These are phyloP conservation scores for Echinometra lucunter DNA, from an alignment of 53 echinoderm and acorn worm species.

Conservation along the genomic window DNA sequence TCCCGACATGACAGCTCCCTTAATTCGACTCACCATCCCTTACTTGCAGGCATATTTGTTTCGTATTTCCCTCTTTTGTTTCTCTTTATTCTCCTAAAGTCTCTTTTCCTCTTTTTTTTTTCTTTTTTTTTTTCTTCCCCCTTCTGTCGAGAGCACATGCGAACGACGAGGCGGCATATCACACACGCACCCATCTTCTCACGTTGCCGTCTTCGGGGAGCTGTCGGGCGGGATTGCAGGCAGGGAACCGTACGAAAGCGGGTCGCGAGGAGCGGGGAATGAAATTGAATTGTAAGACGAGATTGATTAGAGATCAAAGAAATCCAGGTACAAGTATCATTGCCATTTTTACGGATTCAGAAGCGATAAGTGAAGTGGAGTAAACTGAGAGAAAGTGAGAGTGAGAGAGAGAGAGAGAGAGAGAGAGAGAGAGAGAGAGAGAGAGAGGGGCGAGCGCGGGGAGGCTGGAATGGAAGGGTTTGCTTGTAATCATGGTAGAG, in stretches of 20 bases:
- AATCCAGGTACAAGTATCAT: constrained; percentile 6
- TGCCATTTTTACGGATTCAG: background rate
- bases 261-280: background rate
- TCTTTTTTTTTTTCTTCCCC: too few species aligned
- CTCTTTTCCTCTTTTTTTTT: background rate
- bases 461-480: too few species aligned
- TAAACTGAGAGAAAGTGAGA: background rate
- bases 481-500: too few species aligned
- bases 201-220: constrained; percentile 61
- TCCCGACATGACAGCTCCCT: background rate
- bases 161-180: constrained; percentile 34
- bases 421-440: background rate
- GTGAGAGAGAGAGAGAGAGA: background rate
- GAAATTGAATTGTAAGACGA: constrained; percentile 60
- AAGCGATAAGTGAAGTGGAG: background rate
- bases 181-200: constrained; percentile 41
- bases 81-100: background rate
- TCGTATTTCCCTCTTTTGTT: background rate
- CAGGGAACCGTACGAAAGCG: constrained; percentile 33
- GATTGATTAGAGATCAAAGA: constrained; percentile 14
- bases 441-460: too few species aligned
- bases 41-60: background rate
- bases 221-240: background rate
- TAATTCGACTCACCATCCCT: constrained; percentile 12
- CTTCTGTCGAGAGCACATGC: background rate